phyloP scores from a whole-genome alignment of 2,888 invertebrate species.

The Apamea monoglypha region DNA sequence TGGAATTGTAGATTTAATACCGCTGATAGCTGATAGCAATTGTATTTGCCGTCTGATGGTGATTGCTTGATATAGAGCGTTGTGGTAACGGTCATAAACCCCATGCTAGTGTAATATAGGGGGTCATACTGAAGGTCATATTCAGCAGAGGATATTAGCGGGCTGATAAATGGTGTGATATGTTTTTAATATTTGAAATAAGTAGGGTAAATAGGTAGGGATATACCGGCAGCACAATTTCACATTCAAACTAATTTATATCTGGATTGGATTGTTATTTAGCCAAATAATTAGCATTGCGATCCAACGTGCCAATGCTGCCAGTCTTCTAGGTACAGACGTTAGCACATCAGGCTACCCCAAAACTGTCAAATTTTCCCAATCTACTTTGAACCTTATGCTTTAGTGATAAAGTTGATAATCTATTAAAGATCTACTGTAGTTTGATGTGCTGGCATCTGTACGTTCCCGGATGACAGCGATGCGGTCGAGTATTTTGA shows the following conservation, averaged over 20 bases:
- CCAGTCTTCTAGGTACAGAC: neutral
- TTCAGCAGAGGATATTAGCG: neutral
- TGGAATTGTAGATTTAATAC: neutral
- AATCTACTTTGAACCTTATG: no score
- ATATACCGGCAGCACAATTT: neutral
- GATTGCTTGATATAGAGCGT: neutral
- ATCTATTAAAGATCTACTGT: no score
- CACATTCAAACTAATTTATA: neutral
- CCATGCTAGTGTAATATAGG: no score
- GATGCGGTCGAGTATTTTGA: neutral
- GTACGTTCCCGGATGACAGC: neutral
- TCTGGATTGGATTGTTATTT: neutral
- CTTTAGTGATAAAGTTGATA: no score
- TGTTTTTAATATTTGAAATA: neutral
- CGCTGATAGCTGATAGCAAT: neutral
- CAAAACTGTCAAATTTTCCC: no score
- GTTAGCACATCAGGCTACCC: no score
- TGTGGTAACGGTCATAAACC: neutral
- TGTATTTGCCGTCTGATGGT: neutral
- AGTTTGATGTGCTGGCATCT: no score
- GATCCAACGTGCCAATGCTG: neutral
- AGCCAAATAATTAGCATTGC: neutral
- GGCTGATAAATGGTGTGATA: neutral
- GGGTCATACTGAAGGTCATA: neutral
- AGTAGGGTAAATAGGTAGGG: neutral